Conservation (phyloP, 92 coral and sea anemone genomes). For the Meandrina meandrites region DNA sequence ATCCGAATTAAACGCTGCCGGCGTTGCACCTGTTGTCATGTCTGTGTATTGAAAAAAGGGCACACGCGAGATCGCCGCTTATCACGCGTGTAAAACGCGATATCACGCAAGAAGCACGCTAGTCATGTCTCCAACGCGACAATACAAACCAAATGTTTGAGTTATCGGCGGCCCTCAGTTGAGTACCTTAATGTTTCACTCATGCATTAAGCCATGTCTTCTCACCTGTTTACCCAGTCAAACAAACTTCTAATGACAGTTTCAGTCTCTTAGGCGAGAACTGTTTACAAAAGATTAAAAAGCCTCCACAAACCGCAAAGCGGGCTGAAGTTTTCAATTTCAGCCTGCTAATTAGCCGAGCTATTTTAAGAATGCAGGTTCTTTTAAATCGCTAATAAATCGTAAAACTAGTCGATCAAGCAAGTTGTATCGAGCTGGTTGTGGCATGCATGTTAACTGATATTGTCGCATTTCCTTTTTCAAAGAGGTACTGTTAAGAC, state of each 20-base stretch:
- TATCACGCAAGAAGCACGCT: not conserved
- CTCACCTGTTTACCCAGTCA: not conserved
- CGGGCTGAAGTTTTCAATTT: not conserved
- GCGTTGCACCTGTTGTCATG: not conserved
- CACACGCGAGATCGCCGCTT: too few relatives aligned
- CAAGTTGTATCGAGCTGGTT: not conserved
- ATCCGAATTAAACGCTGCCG: not conserved
- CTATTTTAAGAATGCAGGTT: conserved; percentile 6
- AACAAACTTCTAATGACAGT: conserved; percentile 1
- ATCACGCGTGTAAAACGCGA: too few relatives aligned
- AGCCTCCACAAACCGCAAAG: conserved; percentile 2
- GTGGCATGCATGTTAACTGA: not conserved
- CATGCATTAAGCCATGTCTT: not conserved
- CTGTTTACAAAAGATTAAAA: conserved; percentile 17
- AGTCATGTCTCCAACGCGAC: not conserved
- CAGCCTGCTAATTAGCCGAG: not conserved
- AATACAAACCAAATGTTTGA: conserved; percentile 1
- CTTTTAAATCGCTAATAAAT: not conserved
- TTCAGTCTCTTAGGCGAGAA: not conserved
- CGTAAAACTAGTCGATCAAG: not conserved
- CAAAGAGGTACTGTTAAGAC: not conserved
- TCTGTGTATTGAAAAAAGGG: too few relatives aligned
- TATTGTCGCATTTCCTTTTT: not conserved
- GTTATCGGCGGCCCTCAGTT: not conserved
- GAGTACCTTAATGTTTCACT: not conserved